These are phyloP conservation scores for Phacellophora camtschatica DNA, from an alignment of 30 jellyfish, hydroid and myxozoan species.

Conservation along the genomic window DNA sequence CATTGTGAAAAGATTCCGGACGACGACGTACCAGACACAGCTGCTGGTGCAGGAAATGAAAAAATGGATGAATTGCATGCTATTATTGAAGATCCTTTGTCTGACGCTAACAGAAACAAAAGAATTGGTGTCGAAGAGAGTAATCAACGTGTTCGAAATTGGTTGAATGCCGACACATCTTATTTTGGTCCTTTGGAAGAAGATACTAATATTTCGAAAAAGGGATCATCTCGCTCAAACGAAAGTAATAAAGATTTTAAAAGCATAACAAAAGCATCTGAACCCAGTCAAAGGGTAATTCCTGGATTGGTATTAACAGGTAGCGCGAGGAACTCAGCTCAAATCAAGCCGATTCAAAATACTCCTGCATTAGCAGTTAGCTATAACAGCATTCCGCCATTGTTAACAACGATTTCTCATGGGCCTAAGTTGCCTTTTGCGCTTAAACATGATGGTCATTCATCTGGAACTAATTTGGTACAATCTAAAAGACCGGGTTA, in stretches of 20 bases:
- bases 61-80: slow-evolving; percentile 42
- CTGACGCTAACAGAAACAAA: slow-evolving; percentile 47
- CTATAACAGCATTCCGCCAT: background rate
- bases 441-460: too few species aligned
- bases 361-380: slow-evolving; percentile 19
- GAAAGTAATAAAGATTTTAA: background rate
- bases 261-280: background rate
- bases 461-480: background rate
- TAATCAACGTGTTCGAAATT: slow-evolving; percentile 74
- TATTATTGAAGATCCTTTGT: slow-evolving; percentile 47
- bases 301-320: background rate
- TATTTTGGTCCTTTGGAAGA: slow-evolving; percentile 65
- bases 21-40: too few species aligned
- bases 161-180: slow-evolving; percentile 84
- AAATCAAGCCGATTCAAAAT: background rate
- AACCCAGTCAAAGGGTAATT: background rate
- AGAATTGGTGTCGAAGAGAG: slow-evolving; percentile 74
- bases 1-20: too few species aligned
- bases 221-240: background rate
- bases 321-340: background rate
- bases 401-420: background rate
- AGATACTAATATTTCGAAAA: background rate
- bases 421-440: background rate
- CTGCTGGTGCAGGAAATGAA: too few species aligned
- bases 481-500: background rate